phyloP scores from a whole-genome alignment of 2,797 vertebrate species.

The Sternarchorhynchus goeldii region DNA sequence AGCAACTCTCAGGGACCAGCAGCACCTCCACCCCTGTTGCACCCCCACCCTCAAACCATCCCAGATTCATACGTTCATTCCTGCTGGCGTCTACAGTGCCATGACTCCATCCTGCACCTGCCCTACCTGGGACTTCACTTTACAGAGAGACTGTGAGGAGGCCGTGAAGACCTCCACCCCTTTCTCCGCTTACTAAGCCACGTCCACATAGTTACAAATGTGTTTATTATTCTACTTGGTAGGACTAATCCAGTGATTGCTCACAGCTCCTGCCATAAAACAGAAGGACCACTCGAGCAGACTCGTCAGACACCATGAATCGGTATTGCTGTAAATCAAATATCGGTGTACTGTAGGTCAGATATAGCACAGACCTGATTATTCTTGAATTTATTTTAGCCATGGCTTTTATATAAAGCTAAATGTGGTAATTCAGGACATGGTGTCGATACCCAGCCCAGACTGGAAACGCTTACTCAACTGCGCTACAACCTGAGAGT shows the following conservation, averaged over 20 bases:
- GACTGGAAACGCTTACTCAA: not conserved
- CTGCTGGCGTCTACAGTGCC: too few species aligned
- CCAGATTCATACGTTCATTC: too few species aligned
- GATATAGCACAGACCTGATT: conserved; percentile 23
- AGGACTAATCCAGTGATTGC: not conserved
- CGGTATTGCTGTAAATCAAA: too few species aligned
- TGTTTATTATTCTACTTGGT: not conserved
- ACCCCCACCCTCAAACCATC: too few species aligned
- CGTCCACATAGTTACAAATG: conserved; percentile 10
- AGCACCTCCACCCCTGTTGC: too few species aligned
- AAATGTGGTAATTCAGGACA: conserved; percentile 18
- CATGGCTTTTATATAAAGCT: not conserved
- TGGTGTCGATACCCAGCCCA: not conserved
- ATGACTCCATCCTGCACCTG: not conserved
- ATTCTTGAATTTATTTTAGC: conserved; percentile 26
- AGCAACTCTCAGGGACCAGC: too few species aligned
- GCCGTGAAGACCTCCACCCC: too few species aligned
- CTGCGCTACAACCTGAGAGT: not conserved
- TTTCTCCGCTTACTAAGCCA: not conserved
- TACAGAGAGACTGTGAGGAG: not conserved
- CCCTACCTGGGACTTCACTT: conserved; percentile 67
- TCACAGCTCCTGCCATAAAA: conserved; percentile 17
- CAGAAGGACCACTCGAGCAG: not conserved
- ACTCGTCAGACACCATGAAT: conserved; percentile 25
- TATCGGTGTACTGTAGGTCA: not conserved